These are phyloP conservation scores for Papilio polyxenes DNA, from an alignment of 1,140 invertebrate species.

Conservation along the genomic window DNA sequence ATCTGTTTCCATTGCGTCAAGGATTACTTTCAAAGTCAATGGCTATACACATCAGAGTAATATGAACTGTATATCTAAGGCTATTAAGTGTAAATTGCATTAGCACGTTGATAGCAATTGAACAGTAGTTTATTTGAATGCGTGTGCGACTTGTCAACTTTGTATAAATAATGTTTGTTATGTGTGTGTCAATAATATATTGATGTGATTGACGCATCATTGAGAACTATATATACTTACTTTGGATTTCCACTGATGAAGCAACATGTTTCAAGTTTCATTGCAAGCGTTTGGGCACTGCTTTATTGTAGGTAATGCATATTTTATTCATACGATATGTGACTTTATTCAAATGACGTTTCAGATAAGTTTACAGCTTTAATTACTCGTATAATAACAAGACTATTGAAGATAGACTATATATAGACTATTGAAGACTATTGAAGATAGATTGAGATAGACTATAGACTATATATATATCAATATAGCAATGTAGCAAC, in stretches of 20 bases:
- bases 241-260: background rate
- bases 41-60: background rate
- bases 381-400: background rate
- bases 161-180: background rate
- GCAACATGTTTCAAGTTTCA: too few species aligned
- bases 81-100: background rate
- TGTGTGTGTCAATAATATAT: slow-evolving; percentile 1
- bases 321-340: too few species aligned
- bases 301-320: too few species aligned
- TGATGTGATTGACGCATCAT: background rate
- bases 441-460: too few species aligned
- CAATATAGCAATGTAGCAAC: too few species aligned
- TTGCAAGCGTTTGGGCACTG: too few species aligned
- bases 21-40: slow-evolving; percentile 5
- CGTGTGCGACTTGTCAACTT: slow-evolving; percentile 12
- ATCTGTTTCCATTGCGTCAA: slow-evolving; percentile 36
- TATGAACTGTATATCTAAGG: background rate
- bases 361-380: too few species aligned
- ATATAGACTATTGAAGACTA: too few species aligned
- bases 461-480: too few species aligned
- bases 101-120: background rate
- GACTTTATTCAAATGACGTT: too few species aligned
- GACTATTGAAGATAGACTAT: too few species aligned
- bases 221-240: background rate
- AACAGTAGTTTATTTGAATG: slow-evolving; percentile 3